Evolutionary conservation across 2,113 vertebrate species (phyloP).

Genomic region (Candoia aspera): DNA sequence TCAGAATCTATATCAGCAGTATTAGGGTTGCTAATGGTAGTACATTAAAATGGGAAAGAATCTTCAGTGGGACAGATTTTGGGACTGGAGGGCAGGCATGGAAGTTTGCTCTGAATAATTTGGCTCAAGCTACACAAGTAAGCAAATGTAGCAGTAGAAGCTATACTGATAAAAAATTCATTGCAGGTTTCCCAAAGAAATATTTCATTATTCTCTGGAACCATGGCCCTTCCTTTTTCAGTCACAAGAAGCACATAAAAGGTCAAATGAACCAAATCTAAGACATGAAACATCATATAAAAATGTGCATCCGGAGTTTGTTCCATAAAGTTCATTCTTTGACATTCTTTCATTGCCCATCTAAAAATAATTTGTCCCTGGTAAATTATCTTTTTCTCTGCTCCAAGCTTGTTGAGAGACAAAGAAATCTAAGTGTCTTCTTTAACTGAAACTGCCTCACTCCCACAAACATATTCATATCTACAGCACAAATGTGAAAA

Average conservation of each 20-base stretch:
- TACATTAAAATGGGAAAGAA: neutral
- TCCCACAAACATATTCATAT: neutral
- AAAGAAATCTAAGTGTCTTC: neutral
- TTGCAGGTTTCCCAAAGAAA: neutral
- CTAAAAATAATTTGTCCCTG: neutral
- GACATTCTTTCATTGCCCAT: neutral
- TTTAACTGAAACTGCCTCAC: neutral
- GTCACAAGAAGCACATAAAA: neutral
- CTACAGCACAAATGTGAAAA: neutral
- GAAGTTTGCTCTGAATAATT: neutral
- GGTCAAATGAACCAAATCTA: neutral
- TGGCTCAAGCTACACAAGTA: neutral
- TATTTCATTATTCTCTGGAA: neutral
- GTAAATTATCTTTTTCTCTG: neutral
- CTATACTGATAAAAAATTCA: neutral
- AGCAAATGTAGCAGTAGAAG: neutral
- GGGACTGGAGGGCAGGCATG: neutral
- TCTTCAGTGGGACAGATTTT: neutral
- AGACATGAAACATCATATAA: neutral
- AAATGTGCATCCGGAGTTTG: neutral
- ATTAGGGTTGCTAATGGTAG: neutral
- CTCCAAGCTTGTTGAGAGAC: neutral
- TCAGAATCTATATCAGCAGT: neutral
- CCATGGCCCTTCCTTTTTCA: neutral
- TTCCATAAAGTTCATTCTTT: neutral